Conservation (phyloP, 2,113 vertebrate species). For the Mastomys natalensis region DNA sequence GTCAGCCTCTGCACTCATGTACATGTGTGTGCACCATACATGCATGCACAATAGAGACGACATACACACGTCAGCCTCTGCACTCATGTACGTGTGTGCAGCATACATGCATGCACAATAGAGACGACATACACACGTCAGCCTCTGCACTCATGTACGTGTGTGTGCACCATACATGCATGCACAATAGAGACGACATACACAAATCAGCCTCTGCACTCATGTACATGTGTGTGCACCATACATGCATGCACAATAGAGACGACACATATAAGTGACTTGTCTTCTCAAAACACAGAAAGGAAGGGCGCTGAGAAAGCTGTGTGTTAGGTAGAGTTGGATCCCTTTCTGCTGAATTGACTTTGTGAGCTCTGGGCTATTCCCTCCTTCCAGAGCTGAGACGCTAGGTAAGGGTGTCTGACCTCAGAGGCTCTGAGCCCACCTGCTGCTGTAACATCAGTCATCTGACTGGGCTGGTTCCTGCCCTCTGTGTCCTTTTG, state of each 20-base stretch:
- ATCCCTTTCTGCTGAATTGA: background rate
- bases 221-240: background rate
- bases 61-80: too few relatives aligned
- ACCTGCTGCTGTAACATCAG: background rate
- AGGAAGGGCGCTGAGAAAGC: fast-evolving
- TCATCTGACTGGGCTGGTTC: background rate
- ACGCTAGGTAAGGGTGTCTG: background rate
- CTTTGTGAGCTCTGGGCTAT: background rate
- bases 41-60: too few relatives aligned
- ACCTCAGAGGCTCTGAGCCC: background rate
- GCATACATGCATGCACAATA: too few relatives aligned
- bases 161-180: background rate
- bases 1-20: background rate
- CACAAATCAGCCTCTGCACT: fast-evolving
- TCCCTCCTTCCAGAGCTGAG: background rate
- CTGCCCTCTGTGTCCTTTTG: too few relatives aligned
- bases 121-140: too few relatives aligned
- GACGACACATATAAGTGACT: fast-evolving
- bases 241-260: too few relatives aligned
- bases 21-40: background rate
- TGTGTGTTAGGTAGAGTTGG: background rate
- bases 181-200: too few relatives aligned
- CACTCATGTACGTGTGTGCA: too few relatives aligned
- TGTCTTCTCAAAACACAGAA: too few relatives aligned
- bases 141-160: too few relatives aligned